Conservation (phyloP, 2,797 vertebrate genomes). For the Notoglanidium macrostoma region DNA sequence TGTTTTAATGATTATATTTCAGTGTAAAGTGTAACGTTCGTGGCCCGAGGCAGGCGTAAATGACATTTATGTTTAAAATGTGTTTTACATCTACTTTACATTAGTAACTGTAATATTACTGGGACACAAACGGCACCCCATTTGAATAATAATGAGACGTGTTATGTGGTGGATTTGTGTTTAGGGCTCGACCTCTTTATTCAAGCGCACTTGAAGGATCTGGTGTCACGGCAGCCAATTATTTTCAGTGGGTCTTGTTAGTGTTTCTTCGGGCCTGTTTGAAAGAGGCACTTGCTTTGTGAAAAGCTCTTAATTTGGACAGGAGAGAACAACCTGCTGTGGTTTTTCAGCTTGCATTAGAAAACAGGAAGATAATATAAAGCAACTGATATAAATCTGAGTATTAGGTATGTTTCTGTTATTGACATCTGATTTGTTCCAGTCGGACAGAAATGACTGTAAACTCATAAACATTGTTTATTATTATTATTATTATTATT, state of each 20-base stretch:
- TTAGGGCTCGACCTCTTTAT: not conserved
- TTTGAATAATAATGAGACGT: not conserved
- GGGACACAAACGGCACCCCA: no score
- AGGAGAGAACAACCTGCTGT: not conserved
- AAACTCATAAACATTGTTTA: not conserved
- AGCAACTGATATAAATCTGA: not conserved
- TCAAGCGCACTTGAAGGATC: not conserved
- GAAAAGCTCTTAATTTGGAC: constrained; percentile 2
- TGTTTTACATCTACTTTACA: no score
- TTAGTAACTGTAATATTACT: not conserved
- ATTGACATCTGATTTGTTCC: not conserved
- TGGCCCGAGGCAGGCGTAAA: no score
- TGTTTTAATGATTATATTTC: not conserved
- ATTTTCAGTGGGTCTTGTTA: constrained; percentile 17
- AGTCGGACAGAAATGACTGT: not conserved
- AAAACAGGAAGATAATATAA: not conserved
- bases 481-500: no score
- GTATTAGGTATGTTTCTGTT: not conserved
- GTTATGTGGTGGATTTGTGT: not conserved
- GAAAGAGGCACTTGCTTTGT: constrained; percentile 9
- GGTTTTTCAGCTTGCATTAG: not conserved
- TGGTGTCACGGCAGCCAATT: constrained; percentile 4
- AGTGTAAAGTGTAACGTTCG: no score
- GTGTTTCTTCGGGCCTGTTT: constrained; percentile 9
- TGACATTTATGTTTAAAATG: no score